Evolutionary conservation across 1,140 invertebrate species (phyloP).

Genomic region (Aplysia californica): DNA sequence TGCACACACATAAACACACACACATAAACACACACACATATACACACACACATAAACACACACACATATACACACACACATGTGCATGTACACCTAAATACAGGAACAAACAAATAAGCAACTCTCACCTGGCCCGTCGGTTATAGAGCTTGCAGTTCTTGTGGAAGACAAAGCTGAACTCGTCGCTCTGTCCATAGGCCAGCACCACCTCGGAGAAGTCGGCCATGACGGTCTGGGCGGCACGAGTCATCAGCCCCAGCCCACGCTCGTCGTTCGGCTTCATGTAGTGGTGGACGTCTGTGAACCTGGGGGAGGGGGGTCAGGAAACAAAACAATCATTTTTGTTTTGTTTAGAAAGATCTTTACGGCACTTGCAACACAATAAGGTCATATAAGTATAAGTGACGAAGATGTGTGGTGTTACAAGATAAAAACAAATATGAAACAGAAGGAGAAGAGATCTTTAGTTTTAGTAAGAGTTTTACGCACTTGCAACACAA

Average conservation of each 20-base stretch:
- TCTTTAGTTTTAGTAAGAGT: too few species aligned
- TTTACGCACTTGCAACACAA: too few species aligned
- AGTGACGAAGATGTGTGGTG: too few species aligned
- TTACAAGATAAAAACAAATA: too few species aligned
- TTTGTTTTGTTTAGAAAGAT: too few species aligned
- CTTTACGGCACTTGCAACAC: too few species aligned
- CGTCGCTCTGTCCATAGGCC: constrained; percentile 95
- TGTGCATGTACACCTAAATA: background rate
- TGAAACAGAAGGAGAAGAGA: too few species aligned
- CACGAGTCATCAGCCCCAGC: constrained; percentile 87
- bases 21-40: too few species aligned
- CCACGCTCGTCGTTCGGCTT: constrained; percentile 93
- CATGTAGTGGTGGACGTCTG: constrained; percentile 84
- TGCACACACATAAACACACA: too few species aligned
- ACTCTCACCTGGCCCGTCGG: constrained; percentile 73
- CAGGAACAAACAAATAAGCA: background rate
- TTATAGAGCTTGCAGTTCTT: constrained; percentile 83
- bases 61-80: background rate
- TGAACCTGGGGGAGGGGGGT: constrained; percentile 74
- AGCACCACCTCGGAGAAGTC: constrained; percentile 88
- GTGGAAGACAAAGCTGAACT: constrained; percentile 93
- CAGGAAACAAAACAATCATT: too few species aligned
- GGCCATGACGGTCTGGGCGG: constrained; percentile 84
- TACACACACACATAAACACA: too few species aligned
- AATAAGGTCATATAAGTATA: too few species aligned